A percentile compares a stretch with the other conserved stretches of the same genome.
Evolutionary conservation across 2,888 invertebrate genomes (phyloP).

Genomic region (Drosophila hamatofila): DNA sequence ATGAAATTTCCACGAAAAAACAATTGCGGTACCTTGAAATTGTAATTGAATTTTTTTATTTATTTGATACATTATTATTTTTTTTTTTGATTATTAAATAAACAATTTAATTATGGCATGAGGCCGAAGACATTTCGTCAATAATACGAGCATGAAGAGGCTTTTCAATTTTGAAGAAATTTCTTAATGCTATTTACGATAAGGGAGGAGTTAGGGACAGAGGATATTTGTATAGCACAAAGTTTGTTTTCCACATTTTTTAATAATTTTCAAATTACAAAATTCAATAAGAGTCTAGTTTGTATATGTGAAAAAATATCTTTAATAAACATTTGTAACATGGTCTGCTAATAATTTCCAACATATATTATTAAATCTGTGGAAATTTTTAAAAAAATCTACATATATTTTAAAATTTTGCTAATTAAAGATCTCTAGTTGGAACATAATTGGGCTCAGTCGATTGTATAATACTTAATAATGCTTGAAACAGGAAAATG

Average conservation of each 20-base stretch:
- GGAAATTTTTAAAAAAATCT: no score
- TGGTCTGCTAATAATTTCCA: no score
- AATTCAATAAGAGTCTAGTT: no score
- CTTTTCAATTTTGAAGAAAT: not conserved
- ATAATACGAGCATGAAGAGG: not conserved
- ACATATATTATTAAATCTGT: no score
- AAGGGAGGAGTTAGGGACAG: no score
- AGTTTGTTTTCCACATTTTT: not conserved
- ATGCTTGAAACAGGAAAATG: no score
- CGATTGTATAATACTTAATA: no score
- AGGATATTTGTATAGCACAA: not conserved
- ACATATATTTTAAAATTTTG: no score
- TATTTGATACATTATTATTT: conserved; percentile 6
- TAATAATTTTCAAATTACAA: not conserved
- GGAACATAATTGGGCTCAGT: no score
- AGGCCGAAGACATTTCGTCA: not conserved
- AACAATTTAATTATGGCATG: not conserved
- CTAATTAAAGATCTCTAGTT: no score
- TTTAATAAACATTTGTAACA: no score
- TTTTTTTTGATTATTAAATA: conserved; percentile 1
- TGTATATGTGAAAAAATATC: no score
- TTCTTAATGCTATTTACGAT: not conserved
- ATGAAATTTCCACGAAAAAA: conserved; percentile 7
- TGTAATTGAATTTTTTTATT: conserved; percentile 16
- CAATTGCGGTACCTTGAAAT: conserved; percentile 4